Conservation (phyloP, 2,888 invertebrate genomes). For the Cheilosia scutellata region DNA sequence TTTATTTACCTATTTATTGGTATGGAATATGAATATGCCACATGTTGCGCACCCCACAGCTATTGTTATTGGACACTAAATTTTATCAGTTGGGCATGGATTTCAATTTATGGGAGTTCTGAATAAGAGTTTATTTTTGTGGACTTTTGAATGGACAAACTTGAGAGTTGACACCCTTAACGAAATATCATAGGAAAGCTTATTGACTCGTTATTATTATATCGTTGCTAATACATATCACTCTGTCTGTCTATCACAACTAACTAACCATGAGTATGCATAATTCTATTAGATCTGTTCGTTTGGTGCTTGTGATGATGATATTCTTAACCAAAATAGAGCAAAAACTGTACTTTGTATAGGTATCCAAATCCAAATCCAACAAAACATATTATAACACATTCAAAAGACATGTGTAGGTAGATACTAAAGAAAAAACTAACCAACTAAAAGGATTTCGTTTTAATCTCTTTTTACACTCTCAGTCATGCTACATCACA, state of each 20-base stretch:
- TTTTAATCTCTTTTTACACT: slow-evolving; percentile 45
- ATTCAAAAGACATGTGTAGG: background rate
- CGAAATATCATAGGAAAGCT: background rate
- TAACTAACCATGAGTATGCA: background rate
- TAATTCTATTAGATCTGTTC: background rate
- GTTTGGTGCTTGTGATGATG: slow-evolving; percentile 6
- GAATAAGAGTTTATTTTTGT: background rate
- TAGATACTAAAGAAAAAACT: slow-evolving; percentile 19
- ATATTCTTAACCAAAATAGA: slow-evolving; percentile 1
- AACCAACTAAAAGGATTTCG: slow-evolving; percentile 39
- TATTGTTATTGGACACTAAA: slow-evolving; percentile 42
- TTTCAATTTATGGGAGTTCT: background rate
- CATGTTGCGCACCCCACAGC: slow-evolving; percentile 58
- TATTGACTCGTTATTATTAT: background rate
- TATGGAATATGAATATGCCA: slow-evolving; percentile 62
- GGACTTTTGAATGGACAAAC: background rate
- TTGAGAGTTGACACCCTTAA: background rate
- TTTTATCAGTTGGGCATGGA: slow-evolving; percentile 37
- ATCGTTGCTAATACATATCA: background rate
- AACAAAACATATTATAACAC: background rate
- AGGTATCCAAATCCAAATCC: background rate
- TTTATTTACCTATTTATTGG: slow-evolving; percentile 13
- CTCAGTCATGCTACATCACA: slow-evolving; percentile 24
- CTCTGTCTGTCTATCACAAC: background rate
- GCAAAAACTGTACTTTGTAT: background rate